A percentile compares a stretch with the other conserved stretches of the same genome.
These are phyloP conservation scores for Calcarius ornatus DNA, from an alignment of 2,113 vertebrate genomes.

Conservation along the genomic window DNA sequence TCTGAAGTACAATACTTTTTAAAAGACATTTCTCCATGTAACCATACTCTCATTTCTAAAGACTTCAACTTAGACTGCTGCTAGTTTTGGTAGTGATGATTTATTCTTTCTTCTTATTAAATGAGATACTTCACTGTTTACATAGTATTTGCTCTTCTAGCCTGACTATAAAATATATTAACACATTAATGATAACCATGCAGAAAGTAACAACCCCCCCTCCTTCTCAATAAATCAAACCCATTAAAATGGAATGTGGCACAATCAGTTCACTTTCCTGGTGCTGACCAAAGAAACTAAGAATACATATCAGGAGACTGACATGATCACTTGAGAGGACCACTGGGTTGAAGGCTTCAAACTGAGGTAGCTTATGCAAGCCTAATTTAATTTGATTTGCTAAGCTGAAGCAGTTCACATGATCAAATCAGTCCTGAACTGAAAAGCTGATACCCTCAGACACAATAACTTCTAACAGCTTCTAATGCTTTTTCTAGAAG, in stretches of 20 bases:
- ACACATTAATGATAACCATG: background rate
- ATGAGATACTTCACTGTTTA: background rate
- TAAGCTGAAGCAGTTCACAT: background rate
- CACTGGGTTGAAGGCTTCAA: background rate
- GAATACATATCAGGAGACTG: background rate
- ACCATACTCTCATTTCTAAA: background rate
- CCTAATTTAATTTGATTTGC: background rate
- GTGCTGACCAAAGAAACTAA: background rate
- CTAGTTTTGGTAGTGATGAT: too few species aligned
- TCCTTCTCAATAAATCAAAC: background rate
- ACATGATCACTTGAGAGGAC: background rate
- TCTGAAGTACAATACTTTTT: background rate
- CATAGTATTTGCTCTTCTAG: background rate
- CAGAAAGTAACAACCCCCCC: background rate
- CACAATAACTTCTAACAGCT: background rate
- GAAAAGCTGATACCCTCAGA: background rate
- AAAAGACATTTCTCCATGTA: background rate
- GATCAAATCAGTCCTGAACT: background rate
- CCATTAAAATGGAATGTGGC: background rate
- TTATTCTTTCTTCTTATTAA: background rate
- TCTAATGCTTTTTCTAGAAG: background rate
- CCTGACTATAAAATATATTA: background rate
- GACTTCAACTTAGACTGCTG: background rate
- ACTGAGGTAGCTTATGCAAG: background rate
- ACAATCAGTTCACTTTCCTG: background rate